Evolutionary conservation across 2,113 vertebrate genomes (phyloP).

Genomic region (Python bivittatus): DNA sequence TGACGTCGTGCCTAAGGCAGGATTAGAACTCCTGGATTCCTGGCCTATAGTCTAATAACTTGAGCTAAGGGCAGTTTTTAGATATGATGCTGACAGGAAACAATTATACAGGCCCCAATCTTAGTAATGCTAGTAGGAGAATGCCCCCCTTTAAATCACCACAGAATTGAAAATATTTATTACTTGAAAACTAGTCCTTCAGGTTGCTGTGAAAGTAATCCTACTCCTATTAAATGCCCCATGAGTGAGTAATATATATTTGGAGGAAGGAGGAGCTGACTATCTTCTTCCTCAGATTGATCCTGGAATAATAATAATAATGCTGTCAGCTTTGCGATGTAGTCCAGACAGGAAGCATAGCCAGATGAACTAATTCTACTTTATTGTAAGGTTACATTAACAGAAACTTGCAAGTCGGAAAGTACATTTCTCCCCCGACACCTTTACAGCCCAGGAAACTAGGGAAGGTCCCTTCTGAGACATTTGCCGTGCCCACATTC

Average conservation of each 20-base stretch:
- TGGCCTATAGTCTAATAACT: neutral
- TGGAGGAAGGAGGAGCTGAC: too few species aligned
- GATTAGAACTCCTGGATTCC: neutral
- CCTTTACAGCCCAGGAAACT: neutral
- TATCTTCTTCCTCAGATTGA: too few species aligned
- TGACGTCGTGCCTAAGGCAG: neutral
- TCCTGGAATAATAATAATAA: too few species aligned
- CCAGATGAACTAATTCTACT: neutral
- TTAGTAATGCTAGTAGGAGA: neutral
- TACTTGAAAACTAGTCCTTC: too few species aligned
- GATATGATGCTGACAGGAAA: neutral
- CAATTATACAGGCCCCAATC: neutral
- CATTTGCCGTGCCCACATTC: neutral
- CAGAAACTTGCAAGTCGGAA: neutral
- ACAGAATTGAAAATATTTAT: too few species aligned
- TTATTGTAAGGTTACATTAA: neutral
- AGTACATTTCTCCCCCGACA: neutral
- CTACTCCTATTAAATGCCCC: too few species aligned
- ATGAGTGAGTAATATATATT: too few species aligned
- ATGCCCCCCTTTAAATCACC: too few species aligned
- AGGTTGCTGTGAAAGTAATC: too few species aligned
- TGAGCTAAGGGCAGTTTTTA: neutral
- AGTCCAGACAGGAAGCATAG: neutral
- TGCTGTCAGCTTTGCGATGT: neutral
- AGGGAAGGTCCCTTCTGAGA: neutral